phyloP scores from a whole-genome alignment of 2,113 vertebrate genomes.

The Pterocles gutturalis region DNA sequence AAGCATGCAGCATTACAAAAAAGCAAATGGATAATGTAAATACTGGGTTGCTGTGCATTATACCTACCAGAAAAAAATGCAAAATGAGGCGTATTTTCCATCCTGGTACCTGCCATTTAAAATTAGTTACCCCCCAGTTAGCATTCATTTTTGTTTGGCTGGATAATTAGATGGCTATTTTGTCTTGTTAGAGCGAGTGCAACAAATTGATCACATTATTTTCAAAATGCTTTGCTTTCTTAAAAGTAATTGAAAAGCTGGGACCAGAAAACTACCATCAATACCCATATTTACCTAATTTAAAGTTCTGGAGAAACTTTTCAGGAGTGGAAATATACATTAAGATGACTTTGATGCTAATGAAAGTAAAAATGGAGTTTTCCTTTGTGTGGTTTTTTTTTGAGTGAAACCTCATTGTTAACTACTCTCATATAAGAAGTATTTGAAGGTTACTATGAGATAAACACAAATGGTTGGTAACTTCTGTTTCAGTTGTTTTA shows the following conservation, averaged over 20 bases:
- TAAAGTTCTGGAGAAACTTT: slow-evolving; percentile 29
- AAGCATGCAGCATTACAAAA: neutral
- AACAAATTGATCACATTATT: slow-evolving; percentile 47
- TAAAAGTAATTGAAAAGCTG: slow-evolving; percentile 51
- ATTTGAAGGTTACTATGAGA: neutral
- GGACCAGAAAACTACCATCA: neutral
- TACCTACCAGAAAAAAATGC: neutral
- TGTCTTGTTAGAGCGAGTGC: slow-evolving; percentile 13
- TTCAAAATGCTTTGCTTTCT: slow-evolving; percentile 56
- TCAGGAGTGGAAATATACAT: neutral
- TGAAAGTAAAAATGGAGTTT: neutral
- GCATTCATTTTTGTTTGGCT: slow-evolving; percentile 19
- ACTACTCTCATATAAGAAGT: neutral
- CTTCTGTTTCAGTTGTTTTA: slow-evolving; percentile 43
- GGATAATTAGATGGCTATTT: slow-evolving; percentile 27
- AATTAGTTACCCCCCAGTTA: slow-evolving; percentile 12
- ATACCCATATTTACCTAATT: slow-evolving; percentile 19
- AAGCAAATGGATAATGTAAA: neutral
- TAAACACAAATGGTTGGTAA: neutral
- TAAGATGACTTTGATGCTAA: neutral
- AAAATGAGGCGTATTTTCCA: slow-evolving; percentile 13
- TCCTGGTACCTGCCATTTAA: slow-evolving; percentile 18
- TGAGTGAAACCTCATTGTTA: neutral
- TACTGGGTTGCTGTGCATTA: neutral
- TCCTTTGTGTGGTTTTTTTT: neutral